phyloP scores from a whole-genome alignment of 1,140 invertebrate species.

The Pseudomyrmex cubaensis region DNA sequence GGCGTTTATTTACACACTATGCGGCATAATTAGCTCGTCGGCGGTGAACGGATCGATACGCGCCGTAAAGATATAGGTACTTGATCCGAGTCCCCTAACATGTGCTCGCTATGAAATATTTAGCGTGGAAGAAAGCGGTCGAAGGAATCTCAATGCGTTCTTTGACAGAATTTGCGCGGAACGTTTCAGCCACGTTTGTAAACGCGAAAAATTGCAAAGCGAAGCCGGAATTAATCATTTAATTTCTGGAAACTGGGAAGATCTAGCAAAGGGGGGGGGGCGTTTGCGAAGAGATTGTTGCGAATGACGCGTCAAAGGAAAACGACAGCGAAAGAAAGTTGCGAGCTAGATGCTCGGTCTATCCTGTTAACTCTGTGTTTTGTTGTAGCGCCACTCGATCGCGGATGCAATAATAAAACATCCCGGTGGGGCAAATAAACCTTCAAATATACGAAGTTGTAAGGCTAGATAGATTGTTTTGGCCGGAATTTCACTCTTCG shows the following conservation, averaged over 20 bases:
- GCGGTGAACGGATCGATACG: background rate
- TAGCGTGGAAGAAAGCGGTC: background rate
- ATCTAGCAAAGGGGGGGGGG: no score
- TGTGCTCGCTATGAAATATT: slow-evolving; percentile 15
- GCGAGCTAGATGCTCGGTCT: background rate
- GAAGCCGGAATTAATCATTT: no score
- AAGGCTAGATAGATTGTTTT: background rate
- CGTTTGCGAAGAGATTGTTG: background rate
- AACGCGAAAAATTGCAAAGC: background rate
- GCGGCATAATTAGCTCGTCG: slow-evolving; percentile 25
- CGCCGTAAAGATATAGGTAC: slow-evolving; percentile 18
- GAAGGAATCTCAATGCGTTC: background rate
- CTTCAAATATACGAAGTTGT: background rate
- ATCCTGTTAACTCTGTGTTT: slow-evolving; percentile 1
- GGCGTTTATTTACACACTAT: slow-evolving; percentile 40
- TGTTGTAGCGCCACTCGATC: background rate
- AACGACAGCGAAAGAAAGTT: background rate
- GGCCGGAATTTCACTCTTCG: background rate
- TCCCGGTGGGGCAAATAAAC: background rate
- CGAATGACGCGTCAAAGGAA: background rate
- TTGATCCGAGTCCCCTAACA: background rate
- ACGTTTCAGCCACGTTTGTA: background rate
- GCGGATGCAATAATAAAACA: slow-evolving; percentile 12
- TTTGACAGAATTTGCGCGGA: background rate
- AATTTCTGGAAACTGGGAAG: background rate